Evolutionary conservation across 2,113 vertebrate species (phyloP).

Genomic region (Boulengeromyrus knoepffleri): DNA sequence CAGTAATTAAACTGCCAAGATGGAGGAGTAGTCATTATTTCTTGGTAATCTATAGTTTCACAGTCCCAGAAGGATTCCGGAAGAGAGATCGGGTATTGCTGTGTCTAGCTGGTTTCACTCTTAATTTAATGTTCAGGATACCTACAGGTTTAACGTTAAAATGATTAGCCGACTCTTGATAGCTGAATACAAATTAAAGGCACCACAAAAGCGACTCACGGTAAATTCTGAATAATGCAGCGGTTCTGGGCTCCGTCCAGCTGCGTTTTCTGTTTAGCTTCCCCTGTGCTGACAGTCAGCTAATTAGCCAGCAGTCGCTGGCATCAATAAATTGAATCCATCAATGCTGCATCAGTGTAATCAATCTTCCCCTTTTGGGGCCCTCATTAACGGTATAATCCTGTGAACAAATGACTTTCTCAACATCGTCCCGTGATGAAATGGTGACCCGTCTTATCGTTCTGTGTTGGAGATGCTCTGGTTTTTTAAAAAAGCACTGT

Average conservation of each 20-base stretch:
- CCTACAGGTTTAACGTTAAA: neutral
- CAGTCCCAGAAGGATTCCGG: neutral
- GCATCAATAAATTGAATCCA: neutral
- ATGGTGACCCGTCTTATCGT: neutral
- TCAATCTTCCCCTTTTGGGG: neutral
- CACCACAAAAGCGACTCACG: neutral
- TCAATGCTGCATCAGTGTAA: conserved; percentile 9
- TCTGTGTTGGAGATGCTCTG: neutral
- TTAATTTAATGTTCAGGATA: neutral
- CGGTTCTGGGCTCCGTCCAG: neutral
- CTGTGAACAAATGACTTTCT: neutral
- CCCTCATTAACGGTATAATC: conserved; percentile 3
- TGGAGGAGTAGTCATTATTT: neutral
- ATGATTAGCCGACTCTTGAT: neutral
- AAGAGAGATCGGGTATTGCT: neutral
- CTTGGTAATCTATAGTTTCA: neutral
- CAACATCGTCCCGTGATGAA: neutral
- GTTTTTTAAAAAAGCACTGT: neutral
- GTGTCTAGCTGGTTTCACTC: neutral
- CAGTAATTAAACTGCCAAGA: neutral
- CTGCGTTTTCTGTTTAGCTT: neutral
- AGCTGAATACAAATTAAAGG: neutral
- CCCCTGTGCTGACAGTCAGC: neutral
- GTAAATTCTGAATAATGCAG: neutral
- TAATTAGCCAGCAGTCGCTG: neutral